Evolutionary conservation across 2,113 vertebrate species (phyloP).

Genomic region (Atrichornis clamosus): DNA sequence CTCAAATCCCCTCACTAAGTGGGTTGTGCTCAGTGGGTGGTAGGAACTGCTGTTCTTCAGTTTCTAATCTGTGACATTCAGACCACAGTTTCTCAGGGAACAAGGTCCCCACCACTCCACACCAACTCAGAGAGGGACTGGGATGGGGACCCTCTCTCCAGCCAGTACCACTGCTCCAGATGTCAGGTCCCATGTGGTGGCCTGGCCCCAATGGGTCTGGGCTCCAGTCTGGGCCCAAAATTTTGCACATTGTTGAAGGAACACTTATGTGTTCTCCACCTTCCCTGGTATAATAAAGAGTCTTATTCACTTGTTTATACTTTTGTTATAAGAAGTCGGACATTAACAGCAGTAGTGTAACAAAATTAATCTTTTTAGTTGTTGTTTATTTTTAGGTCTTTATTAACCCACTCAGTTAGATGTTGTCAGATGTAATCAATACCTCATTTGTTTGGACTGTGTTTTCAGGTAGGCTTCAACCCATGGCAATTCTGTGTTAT

Average conservation of each 20-base stretch:
- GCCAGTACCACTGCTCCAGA: neutral
- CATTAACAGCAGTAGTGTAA: neutral
- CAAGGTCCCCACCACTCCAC: neutral
- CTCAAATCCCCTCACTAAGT: neutral
- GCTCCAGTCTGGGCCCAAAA: fast-evolving
- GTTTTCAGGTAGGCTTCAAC: neutral
- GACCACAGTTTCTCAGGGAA: neutral
- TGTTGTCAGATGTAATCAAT: neutral
- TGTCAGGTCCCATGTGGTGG: neutral
- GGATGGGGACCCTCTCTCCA: fast-evolving
- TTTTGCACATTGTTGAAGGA: neutral
- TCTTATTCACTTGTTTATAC: neutral
- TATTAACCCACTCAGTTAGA: neutral
- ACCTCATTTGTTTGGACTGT: neutral
- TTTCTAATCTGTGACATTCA: neutral
- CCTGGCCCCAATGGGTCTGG: fast-evolving
- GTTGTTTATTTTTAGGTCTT: fast-evolving
- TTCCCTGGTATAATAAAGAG: neutral
- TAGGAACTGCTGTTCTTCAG: neutral
- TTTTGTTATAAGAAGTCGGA: neutral
- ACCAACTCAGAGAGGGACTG: neutral
- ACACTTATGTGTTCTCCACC: fast-evolving
- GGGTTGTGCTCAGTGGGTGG: neutral
- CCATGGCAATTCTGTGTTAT: neutral
- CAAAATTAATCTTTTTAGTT: neutral